A percentile compares a stretch with the other conserved stretches of the same genome.
phyloP scores from a whole-genome alignment of 30 jellyfish, hydroid and myxozoan species.

The Nemopilema nomurai region DNA sequence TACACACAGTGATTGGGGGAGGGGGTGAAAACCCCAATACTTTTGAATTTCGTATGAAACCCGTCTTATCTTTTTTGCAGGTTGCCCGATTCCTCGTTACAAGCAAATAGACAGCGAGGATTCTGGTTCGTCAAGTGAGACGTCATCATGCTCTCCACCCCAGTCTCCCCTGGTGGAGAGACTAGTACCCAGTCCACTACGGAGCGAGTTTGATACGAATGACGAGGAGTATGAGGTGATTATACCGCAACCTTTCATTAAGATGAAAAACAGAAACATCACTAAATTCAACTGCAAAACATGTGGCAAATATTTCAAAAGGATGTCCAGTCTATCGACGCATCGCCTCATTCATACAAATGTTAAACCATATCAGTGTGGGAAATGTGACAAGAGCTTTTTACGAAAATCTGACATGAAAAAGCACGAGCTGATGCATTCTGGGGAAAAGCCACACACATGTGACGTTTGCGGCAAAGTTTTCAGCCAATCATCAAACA shows the following conservation, averaged over 20 bases:
- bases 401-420: constrained; percentile 91
- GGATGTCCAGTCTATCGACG: constrained; percentile 92
- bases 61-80: constrained; percentile 1
- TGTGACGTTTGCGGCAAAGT: constrained; percentile 96
- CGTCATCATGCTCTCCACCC: constrained; percentile 37
- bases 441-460: constrained; percentile 95
- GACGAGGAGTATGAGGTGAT: constrained; percentile 70
- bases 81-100: constrained; percentile 20
- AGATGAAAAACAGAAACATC: constrained; percentile 22
- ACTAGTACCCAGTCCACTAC: constrained; percentile 31
- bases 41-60: too few relatives aligned
- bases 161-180: constrained; percentile 12
- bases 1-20: too few relatives aligned
- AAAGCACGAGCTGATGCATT: constrained; percentile 96
- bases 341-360: constrained; percentile 92
- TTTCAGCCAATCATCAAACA: constrained; percentile 93
- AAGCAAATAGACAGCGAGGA: constrained; percentile 27
- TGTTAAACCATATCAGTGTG: constrained; percentile 90
- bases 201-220: constrained; percentile 14
- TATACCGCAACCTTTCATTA: constrained; percentile 55
- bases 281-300: constrained; percentile 73
- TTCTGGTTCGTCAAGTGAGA: constrained; percentile 48
- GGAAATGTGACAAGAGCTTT: constrained; percentile 87
- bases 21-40: too few relatives aligned
- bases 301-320: constrained; percentile 86